Base-by-base conservation (phyloP, 2,113 vertebrate genomes). In the Micronycteris hirsuta region DNA sequence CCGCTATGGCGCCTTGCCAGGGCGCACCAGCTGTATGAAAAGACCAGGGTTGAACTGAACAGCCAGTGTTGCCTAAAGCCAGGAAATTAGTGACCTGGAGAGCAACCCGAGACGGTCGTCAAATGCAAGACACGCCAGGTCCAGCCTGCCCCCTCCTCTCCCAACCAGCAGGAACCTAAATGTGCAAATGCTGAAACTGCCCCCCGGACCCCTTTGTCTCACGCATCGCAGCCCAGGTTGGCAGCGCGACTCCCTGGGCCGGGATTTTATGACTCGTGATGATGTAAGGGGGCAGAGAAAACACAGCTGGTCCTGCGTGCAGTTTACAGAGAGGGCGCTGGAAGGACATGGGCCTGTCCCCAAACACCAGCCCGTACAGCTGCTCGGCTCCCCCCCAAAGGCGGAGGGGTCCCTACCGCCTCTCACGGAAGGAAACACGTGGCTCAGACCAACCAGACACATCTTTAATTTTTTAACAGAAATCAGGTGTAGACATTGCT, bases 271-370 rank as follows among this genome's bases (percentile, higher is more conserved):
- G 97, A 56, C 77, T 87, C 71, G 91, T 80, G 96, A 93, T 97
- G 97, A 97, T 95, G 97, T 97, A 92, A 97, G 95, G 81, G 88
- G 97, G 67, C 94, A 97, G 97, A 96, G 87, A 96, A 98, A 98
- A 98, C 97, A 98, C 97, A 98, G 97, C 97, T 97, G 96, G 93
- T 43, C 81, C 73, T 33, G 93, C 45, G 0, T 7, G 87, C 94
- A 26, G 24, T 96, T 93, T 89, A 85, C 92, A 74, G 81, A 85
- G 86, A 91, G 93, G 61, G 90, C 67, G 11, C 78, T 80, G 92
- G 89, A 41, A 84, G 92, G 96, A 71, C 5, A 38, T 28, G 81
- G 36, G 68, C 77, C 96, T 71, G 91, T 96, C 94, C 95, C 96
- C 92, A 89, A 52, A 91, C 86, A 33, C 80, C 89, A 47, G 94